Evolutionary conservation across 2,888 invertebrate species (phyloP).

Genomic region (Lobophora halterata): DNA sequence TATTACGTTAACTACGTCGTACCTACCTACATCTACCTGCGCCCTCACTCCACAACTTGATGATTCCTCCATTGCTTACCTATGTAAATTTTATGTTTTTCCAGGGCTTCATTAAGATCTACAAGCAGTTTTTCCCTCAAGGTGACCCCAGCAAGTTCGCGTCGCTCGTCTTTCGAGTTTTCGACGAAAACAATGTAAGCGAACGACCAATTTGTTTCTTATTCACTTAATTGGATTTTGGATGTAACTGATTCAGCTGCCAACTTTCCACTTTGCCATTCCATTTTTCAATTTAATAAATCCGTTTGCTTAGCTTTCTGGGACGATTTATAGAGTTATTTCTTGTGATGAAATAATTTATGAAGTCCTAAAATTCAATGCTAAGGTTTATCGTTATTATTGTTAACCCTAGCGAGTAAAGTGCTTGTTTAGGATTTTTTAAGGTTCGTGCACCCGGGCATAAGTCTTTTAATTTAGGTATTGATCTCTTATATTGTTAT

Average conservation of each 20-base stretch:
- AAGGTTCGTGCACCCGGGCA: too few relatives aligned
- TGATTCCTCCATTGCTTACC: background rate
- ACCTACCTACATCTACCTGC: too few relatives aligned
- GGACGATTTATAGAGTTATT: too few relatives aligned
- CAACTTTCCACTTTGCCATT: background rate
- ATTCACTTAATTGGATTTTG: constrained; percentile 10
- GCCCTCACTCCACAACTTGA: too few relatives aligned
- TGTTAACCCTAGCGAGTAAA: too few relatives aligned
- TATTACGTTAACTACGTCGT: too few relatives aligned
- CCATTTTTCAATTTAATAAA: constrained; percentile 4
- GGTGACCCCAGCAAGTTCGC: constrained; percentile 99
- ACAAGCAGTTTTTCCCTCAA: constrained; percentile 99
- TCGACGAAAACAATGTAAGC: constrained; percentile 99
- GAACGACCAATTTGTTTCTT: constrained; percentile 10
- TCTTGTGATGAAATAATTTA: too few relatives aligned
- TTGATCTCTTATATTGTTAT: too few relatives aligned
- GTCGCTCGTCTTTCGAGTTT: constrained; percentile 97
- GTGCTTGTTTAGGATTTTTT: too few relatives aligned
- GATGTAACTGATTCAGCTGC: constrained; percentile 5
- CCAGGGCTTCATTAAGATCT: constrained; percentile 99
- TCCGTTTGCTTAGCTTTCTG: background rate
- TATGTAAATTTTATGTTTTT: constrained; percentile 36
- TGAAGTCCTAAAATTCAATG: too few relatives aligned
- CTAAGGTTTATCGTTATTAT: too few relatives aligned
- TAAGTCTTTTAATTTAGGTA: too few relatives aligned